Percentiles rank a stretch among this genome's conserved stretches.
Conservation (phyloP, 2,113 vertebrate genomes). For the Porphyrio hochstetteri region DNA sequence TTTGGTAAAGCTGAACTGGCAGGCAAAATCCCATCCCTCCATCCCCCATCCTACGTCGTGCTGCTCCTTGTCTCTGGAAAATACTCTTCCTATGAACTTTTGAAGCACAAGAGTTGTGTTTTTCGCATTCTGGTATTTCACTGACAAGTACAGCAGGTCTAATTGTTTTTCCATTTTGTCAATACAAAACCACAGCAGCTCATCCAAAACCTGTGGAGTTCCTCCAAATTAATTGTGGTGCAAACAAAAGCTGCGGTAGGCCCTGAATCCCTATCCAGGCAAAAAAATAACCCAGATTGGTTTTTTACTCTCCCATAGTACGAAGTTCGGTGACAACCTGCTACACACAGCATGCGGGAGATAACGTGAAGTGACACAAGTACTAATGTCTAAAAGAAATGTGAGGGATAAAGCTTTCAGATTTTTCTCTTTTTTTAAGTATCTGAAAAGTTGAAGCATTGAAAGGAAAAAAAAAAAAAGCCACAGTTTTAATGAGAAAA, state of each 20-base stretch:
- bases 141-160: not conserved
- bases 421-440: not conserved
- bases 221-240: not conserved
- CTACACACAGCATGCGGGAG: fast-evolving
- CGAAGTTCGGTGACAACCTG: not conserved
- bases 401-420: not conserved
- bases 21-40: not conserved
- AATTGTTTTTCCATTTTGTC: not conserved
- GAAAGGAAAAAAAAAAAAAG: not conserved
- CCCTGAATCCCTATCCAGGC: not conserved
- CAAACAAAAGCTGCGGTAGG: not conserved
- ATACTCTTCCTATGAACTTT: not conserved
- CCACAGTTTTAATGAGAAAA: not conserved
- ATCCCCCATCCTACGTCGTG: not conserved
- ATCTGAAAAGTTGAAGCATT: not conserved
- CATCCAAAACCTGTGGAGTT: not conserved
- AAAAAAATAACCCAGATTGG: fast-evolving
- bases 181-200: not conserved
- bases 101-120: not conserved
- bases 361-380: not conserved
- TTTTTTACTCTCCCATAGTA: not conserved
- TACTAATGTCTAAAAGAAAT: not conserved
- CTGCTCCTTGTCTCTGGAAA: not conserved
- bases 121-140: not conserved
- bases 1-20: not conserved